Base-by-base conservation (phyloP, 2,888 invertebrate genomes). In the Orchesellides sinensis region DNA sequence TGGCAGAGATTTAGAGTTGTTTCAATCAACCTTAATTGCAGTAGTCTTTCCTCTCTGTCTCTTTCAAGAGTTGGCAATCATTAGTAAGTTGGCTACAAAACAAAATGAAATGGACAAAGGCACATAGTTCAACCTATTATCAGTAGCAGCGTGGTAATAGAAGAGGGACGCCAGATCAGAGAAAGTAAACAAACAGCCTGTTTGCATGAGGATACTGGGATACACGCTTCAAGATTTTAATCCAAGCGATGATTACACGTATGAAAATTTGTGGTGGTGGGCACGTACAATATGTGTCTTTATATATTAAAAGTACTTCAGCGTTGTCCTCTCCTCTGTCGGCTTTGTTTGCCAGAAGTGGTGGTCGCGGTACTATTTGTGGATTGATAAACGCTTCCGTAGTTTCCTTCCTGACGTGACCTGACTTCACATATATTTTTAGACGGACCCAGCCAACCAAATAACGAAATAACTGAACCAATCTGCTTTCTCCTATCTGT, bases 401-500 rank as follows among this genome's bases (percentile, higher is more conserved):
- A 72, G 56, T 78, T 74, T 69, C 73, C 80, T 79, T 56, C 40
- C 65, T 84, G 84, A 85, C 85, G 86, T 87, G 87, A 87, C 86
- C 81, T 86, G 87, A 87, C 86, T 87, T 29, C 70, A 66, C 54
- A 77, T n/a, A n/a, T n/a, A n/a, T 77, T 78, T 78, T 68, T 10
- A 49, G 35, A 47, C n/a, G 25, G 32, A 78, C 78, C 61, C 61
- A 69, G 35, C 68, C 65, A 77, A 77, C 52, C 59, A 35, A 47
- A 59, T 35, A 59, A 56, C 45, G n/a, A 59, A 25, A 35, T 29
- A 29, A 35, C 17, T 14, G n/a, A 66, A 56, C 29, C 66, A 75
- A 75, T 54, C 75, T 66, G 35, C 32, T 29, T 61, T 14, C 29
- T 61, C 29, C 66, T 54, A 4, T 25, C 23, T 47, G 47, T 14